Evolutionary conservation across 2,113 vertebrate species (phyloP).

Genomic region (Mormoops blainvillei): DNA sequence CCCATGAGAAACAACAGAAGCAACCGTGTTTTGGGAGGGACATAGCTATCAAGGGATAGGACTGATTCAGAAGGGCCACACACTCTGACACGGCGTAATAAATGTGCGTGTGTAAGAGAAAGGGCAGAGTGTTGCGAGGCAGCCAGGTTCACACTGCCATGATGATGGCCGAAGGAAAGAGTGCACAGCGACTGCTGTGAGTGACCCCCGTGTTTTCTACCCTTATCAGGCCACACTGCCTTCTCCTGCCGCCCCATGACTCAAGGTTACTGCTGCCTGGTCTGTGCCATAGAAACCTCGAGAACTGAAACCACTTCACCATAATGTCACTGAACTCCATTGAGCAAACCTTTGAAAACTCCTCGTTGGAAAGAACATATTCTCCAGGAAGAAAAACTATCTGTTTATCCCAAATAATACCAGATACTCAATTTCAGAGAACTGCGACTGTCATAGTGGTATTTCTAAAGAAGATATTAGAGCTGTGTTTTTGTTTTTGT

Average conservation of each 20-base stretch:
- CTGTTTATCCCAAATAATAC: neutral
- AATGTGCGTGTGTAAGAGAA: neutral
- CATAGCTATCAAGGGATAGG: neutral
- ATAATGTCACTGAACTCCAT: neutral
- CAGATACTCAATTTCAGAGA: neutral
- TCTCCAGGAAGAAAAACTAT: neutral
- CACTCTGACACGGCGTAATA: neutral
- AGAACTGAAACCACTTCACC: neutral
- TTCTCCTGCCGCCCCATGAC: neutral
- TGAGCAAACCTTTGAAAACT: neutral
- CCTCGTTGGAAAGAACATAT: neutral
- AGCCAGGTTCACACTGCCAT: neutral
- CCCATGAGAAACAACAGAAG: neutral
- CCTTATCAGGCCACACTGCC: neutral
- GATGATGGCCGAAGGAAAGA: neutral
- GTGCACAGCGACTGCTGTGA: neutral
- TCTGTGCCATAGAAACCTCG: neutral
- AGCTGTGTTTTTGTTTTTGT: neutral
- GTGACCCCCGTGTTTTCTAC: neutral
- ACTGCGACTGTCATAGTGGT: neutral
- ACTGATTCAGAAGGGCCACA: neutral
- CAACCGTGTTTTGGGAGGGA: neutral
- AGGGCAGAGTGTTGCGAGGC: neutral
- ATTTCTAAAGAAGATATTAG: neutral
- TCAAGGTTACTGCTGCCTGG: neutral